Base-by-base conservation (phyloP, 1,140 invertebrate genomes). In the Metopolophium dirhodum region DNA sequence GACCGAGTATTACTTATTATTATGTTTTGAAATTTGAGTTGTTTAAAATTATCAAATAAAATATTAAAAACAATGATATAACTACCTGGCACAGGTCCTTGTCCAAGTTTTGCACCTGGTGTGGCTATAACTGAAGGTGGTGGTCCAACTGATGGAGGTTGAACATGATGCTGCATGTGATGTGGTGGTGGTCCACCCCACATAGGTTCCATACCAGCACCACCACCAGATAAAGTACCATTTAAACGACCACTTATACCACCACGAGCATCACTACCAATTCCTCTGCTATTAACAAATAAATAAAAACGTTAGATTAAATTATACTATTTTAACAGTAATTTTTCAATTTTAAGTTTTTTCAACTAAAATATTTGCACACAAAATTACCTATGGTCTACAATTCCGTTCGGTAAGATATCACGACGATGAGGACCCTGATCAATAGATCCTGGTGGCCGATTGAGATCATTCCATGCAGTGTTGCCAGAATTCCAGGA, bases 191-290 rank as follows among this genome's bases (percentile, higher is more conserved):
- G 94, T 68, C 96, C 96, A 97, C 97, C 98, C 97, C 98, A 98
- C 68, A 97, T 96, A 37, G 97, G 96, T 1, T 96, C 96, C 8
- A 95, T 96, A 26, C 95, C 95, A 7, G 96, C 95, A 20, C 90
- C 68, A 41, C 77, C 91, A 20, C 91, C 82, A 57, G 77, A 85
- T 30, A 93, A 86, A 41, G 91, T 93, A 41, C 97, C 97, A 94
- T 97, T 97, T 83, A 97, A 95, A 51, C 97, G 95, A 57, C 97
- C 97, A 77, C 97, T 97, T 94, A 98, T 98, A 14, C 97, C 97
- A 47, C 97, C 96, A 0, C 96, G 97, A 14, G 95, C 96, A 94
- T 96, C 96, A 22, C 96, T 95, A 68, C 95, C 95, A 95, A 96
- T 96, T 23, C 93, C 94, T 93, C 94, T 94, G 89, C 68, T 93